A percentile compares a stretch with the other conserved stretches of the same genome.
These are phyloP conservation scores for Paratilapia polleni DNA, from an alignment of 2,113 vertebrate genomes.

Conservation along the genomic window DNA sequence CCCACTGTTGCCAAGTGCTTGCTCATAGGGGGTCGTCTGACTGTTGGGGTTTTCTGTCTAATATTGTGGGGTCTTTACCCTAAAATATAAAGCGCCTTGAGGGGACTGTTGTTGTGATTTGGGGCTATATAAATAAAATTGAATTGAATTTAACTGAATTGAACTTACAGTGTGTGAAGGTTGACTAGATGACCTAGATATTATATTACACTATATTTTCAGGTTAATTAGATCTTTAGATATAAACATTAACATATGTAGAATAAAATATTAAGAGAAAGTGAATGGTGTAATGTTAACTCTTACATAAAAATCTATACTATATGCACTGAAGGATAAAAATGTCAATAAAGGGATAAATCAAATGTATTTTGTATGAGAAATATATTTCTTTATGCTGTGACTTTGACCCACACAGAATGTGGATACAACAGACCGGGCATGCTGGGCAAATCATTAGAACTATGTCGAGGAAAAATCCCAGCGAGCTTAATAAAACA, in stretches of 20 bases:
- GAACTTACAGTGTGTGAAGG: background rate
- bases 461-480: conserved; percentile 61
- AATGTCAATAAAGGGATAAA: conserved; percentile 46
- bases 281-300: background rate
- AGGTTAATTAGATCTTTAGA: background rate
- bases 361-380: conserved; percentile 44
- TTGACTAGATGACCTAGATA: background rate
- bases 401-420: conserved; percentile 40
- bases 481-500: conserved; percentile 77
- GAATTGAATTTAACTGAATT: too few relatives aligned
- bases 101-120: too few relatives aligned
- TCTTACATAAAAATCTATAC: conserved; percentile 15
- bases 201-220: background rate
- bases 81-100: too few relatives aligned
- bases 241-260: background rate
- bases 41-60: too few relatives aligned
- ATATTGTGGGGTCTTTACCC: too few relatives aligned
- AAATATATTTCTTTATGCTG: conserved; percentile 43
- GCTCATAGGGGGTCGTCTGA: too few relatives aligned
- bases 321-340: conserved; percentile 14
- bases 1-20: too few relatives aligned
- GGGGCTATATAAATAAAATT: too few relatives aligned
- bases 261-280: conserved; percentile 1
- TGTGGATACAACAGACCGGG: conserved; percentile 35
- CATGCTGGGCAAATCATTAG: conserved; percentile 69